Base-by-base conservation (phyloP, 30 jellyfish, hydroid and myxozoan genomes). In the Turritopsis dohrnii region DNA sequence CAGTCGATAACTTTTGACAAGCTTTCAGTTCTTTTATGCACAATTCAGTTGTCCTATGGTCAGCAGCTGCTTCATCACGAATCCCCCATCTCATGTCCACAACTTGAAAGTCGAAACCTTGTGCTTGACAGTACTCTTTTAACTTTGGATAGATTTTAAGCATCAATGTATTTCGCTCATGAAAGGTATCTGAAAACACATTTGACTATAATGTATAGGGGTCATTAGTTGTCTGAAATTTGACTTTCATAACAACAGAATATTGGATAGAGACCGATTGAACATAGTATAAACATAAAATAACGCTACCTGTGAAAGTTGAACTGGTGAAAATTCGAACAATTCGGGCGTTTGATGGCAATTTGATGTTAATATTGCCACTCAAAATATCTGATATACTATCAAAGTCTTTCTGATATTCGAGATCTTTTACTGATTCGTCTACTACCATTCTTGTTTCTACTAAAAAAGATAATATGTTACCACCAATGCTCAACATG, bases 61-160 rank as follows among this genome's bases (percentile, higher is more conserved):
- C 97, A 81, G 86, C 95, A 0, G 97, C 85, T 13, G 97, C 97
- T 74, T 90, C 97, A 79, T 90, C 97, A 8, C 97, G 72, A 1
- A 90, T 90, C 52, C 97, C 97, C 97, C 97, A 90, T 3, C 97
- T 87, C 97, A 90, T 90, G 74, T 90, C 97, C 71, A 90, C 97
- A 66, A 90, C 97, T 79, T 90, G 97, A 74, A 90, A 90, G 54
- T 90, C 97, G 54, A 85, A 90, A 16, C 97, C 97, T 23, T 71
- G 53, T 66, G 97, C 86, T 77, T 90, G 97, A 87, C 97, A 90
- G 69, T 85, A 90, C 60, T 90, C 90, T 73, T 90, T 90, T 72
- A 90, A 52, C 28, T 86, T 86, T 28, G 97, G 97, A 73, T 90
- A 90, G 24, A 90, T 88, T 52, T 72, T 82, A 69, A 82, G 92